Evolutionary conservation across 2,888 invertebrate genomes (phyloP).

Genomic region (Nyleta sp.): DNA sequence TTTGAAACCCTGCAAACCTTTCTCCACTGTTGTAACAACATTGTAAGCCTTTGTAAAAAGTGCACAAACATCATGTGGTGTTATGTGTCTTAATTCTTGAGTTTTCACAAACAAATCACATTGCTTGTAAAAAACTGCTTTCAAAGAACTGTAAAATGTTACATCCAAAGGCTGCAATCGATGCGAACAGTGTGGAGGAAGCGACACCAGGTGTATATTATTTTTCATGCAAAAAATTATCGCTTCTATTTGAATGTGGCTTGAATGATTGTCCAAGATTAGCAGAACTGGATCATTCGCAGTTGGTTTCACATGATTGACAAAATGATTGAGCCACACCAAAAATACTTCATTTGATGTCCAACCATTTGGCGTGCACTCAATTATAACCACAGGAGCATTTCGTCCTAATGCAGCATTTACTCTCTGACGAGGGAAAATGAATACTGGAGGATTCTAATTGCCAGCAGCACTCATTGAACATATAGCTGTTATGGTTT

Average conservation of each 20-base stretch:
- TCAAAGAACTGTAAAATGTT: conserved; percentile 50
- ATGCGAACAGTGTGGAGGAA: conserved; percentile 58
- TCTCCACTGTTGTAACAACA: neutral
- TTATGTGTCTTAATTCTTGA: conserved; percentile 21
- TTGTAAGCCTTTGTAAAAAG: conserved; percentile 19
- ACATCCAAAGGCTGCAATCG: conserved; percentile 59
- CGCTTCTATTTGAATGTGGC: conserved; percentile 32
- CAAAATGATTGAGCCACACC: conserved; percentile 68
- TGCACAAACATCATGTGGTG: conserved; percentile 33
- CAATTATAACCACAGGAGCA: conserved; percentile 77
- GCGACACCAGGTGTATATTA: conserved; percentile 38
- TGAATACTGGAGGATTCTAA: conserved; percentile 82
- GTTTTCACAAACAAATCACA: conserved; percentile 47
- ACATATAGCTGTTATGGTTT: conserved; percentile 77
- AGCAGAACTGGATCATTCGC: conserved; percentile 68
- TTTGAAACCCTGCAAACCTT: conserved; percentile 23
- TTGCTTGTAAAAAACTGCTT: conserved; percentile 39
- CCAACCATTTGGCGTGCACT: conserved; percentile 72
- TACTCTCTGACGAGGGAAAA: conserved; percentile 80
- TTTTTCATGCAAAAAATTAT: conserved; percentile 11
- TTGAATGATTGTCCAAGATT: conserved; percentile 47
- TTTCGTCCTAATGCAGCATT: conserved; percentile 76
- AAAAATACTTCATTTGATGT: neutral
- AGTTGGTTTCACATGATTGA: conserved; percentile 72
- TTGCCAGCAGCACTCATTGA: conserved; percentile 79